phyloP scores from a whole-genome alignment of 2,888 invertebrate species.

The Orthosia gothica region DNA sequence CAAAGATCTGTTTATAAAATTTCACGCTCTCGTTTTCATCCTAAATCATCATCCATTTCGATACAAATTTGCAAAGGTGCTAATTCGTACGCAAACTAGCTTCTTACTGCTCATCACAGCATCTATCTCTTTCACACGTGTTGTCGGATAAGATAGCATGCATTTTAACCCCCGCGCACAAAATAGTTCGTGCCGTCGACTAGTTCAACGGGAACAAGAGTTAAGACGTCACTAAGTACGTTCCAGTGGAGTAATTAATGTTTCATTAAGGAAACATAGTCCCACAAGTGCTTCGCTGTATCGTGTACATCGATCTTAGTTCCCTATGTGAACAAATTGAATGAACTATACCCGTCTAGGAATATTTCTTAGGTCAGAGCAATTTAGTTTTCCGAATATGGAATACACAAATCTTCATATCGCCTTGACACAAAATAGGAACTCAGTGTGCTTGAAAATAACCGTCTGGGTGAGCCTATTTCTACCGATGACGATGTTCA shows the following conservation, averaged over 20 bases:
- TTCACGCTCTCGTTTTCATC: too few species aligned
- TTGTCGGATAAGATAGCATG: too few species aligned
- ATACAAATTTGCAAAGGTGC: too few species aligned
- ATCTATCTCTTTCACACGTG: too few species aligned
- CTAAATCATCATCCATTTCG: too few species aligned
- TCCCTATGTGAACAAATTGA: slow-evolving; percentile 13
- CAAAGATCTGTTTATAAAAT: too few species aligned
- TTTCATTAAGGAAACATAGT: slow-evolving; percentile 51
- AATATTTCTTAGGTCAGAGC: slow-evolving; percentile 26
- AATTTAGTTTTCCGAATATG: slow-evolving; percentile 42
- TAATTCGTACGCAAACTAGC: too few species aligned
- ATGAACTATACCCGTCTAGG: slow-evolving; percentile 21
- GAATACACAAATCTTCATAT: slow-evolving; percentile 37
- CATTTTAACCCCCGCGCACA: too few species aligned
- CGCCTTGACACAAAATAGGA: slow-evolving; percentile 23
- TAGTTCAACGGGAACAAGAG: slow-evolving; percentile 47
- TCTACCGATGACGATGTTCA: neutral
- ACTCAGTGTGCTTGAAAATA: slow-evolving; percentile 8
- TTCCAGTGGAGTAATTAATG: slow-evolving; percentile 57
- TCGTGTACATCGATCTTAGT: slow-evolving; percentile 28
- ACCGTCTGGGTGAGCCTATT: neutral
- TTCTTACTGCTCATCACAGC: too few species aligned
- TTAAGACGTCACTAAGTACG: slow-evolving; percentile 42
- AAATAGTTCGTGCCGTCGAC: too few species aligned
- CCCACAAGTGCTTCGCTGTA: slow-evolving; percentile 22